phyloP scores from a whole-genome alignment of 53 echinoderm and acorn worm species.

The Hippasteria phrygiana region DNA sequence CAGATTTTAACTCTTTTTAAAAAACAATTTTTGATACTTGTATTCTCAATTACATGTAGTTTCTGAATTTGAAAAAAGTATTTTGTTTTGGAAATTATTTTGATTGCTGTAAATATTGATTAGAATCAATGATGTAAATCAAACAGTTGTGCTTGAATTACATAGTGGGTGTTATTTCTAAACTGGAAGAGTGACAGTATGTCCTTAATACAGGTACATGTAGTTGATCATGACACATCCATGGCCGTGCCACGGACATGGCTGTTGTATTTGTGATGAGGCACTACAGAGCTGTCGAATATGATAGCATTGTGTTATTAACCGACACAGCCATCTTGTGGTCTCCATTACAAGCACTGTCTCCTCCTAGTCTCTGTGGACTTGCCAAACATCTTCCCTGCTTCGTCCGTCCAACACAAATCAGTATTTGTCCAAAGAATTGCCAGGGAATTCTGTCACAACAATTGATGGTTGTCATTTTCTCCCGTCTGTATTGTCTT shows the following conservation, averaged over 20 bases:
- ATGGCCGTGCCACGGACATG: background rate
- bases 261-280: constrained; percentile 42
- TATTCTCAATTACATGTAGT: no score
- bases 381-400: background rate
- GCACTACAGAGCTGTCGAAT: background rate
- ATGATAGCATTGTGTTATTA: constrained; percentile 15
- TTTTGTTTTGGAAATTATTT: no score
- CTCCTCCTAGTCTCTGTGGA: background rate
- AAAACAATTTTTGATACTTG: no score
- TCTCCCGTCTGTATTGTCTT: background rate
- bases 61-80: no score
- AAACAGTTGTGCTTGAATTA: background rate
- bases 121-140: no score
- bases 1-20: no score
- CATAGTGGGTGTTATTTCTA: background rate
- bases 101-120: no score
- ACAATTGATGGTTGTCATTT: background rate
- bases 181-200: background rate
- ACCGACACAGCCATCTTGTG: background rate
- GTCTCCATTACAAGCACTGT: constrained; percentile 7
- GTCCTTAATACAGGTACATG: constrained; percentile 25
- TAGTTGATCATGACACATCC: constrained; percentile 35
- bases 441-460: background rate
- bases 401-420: constrained; percentile 1
- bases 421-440: background rate